Evolutionary conservation across 2,797 vertebrate species (phyloP).

Genomic region (Xenops minutus): DNA sequence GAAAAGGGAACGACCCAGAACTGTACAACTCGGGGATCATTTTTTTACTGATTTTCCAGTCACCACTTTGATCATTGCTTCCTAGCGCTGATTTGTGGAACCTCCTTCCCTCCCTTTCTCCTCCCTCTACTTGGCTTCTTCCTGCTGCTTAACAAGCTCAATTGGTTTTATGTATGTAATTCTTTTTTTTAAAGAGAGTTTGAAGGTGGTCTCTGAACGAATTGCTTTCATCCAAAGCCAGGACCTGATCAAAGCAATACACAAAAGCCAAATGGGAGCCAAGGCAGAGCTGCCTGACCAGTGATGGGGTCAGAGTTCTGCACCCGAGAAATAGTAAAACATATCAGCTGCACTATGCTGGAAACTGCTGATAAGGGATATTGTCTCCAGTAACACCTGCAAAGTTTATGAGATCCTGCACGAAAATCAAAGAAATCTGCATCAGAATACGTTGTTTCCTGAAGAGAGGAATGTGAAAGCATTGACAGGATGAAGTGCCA

Average conservation of each 20-base stretch:
- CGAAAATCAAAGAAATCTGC: conserved; percentile 49
- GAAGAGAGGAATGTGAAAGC: conserved; percentile 16
- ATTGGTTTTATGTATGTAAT: conserved; percentile 22
- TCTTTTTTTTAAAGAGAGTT: conserved; percentile 12
- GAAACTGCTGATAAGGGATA: not conserved
- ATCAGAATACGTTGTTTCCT: conserved; percentile 62
- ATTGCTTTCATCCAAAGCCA: conserved; percentile 50
- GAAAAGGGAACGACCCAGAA: not conserved
- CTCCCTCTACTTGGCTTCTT: conserved; percentile 30
- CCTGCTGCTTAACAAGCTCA: conserved; percentile 50
- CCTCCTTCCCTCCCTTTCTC: conserved; percentile 3
- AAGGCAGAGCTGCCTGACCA: not conserved
- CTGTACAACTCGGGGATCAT: not conserved
- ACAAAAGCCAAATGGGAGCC: conserved; percentile 5
- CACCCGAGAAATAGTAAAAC: not conserved
- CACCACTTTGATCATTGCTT: not conserved
- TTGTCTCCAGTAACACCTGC: conserved; percentile 39
- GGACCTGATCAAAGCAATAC: conserved; percentile 43
- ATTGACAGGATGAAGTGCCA: conserved; percentile 23
- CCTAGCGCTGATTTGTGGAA: conserved; percentile 24
- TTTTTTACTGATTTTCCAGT: conserved; percentile 15
- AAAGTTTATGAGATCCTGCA: conserved; percentile 55
- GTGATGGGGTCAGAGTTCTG: not conserved
- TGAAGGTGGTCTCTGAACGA: conserved; percentile 21
- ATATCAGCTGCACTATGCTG: not conserved